Conservation (phyloP, 2,113 vertebrate genomes). For the Myrmophylax atrothorax region DNA sequence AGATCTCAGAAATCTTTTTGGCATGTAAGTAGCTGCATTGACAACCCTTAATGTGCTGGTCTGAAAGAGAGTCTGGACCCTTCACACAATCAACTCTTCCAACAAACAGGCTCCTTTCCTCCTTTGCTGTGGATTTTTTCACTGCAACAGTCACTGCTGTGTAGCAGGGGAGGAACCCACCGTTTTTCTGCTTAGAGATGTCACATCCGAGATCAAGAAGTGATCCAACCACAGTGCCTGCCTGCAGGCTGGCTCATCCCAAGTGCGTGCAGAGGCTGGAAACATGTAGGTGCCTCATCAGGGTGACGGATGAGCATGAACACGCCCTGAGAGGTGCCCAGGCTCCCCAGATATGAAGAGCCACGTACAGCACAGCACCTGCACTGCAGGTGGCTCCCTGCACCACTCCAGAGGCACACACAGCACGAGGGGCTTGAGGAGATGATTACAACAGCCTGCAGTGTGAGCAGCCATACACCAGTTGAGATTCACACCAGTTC, state of each 20-base stretch:
- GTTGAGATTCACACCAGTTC: rapidly evolving
- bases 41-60: background rate
- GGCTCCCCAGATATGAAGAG: rapidly evolving
- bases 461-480: background rate
- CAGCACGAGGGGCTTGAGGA: background rate
- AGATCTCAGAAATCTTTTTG: background rate
- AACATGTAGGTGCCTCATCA: rapidly evolving
- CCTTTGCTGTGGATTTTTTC: background rate
- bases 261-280: background rate
- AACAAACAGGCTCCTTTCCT: background rate
- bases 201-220: background rate
- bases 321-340: rapidly evolving
- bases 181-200: background rate
- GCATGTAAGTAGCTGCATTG: background rate
- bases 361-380: rapidly evolving
- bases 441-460: background rate
- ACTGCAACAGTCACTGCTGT: background rate
- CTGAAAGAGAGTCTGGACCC: background rate
- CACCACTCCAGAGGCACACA: rapidly evolving
- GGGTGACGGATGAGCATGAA: rapidly evolving
- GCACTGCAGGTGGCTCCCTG: rapidly evolving
- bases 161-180: background rate
- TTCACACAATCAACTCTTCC: background rate
- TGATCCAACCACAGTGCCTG: rapidly evolving
- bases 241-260: background rate